Conservation (phyloP, 2,888 invertebrate genomes). For the Pandemis cinnamomeana region DNA sequence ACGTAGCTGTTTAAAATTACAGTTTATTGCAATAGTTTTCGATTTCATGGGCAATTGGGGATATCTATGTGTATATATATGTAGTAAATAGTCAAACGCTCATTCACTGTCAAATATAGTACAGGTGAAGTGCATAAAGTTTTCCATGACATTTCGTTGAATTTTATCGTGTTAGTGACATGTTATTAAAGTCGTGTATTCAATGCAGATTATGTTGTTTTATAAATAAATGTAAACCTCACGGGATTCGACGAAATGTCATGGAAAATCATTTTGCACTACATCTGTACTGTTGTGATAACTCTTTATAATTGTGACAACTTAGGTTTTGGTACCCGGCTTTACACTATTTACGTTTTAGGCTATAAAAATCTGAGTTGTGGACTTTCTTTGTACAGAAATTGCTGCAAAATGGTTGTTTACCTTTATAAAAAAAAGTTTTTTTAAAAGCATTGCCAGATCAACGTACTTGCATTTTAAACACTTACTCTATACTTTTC, state of each 20-base stretch:
- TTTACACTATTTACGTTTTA: neutral
- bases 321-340: neutral
- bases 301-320: neutral
- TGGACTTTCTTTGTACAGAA: neutral
- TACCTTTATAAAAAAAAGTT: no score
- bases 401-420: no score
- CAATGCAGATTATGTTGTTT: no score
- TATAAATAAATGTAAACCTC: no score
- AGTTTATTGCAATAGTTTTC: neutral
- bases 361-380: neutral
- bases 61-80: neutral
- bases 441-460: no score
- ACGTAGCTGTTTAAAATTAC: neutral
- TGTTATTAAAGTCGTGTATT: no score
- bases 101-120: neutral
- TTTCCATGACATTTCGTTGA: no score
- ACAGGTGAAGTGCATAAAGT: no score
- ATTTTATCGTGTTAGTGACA: no score
- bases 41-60: neutral
- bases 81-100: neutral
- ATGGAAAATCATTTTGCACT: no score
- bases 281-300: neutral
- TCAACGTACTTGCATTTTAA: neutral
- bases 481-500: no score
- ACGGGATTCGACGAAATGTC: no score